phyloP scores from a whole-genome alignment of 1,140 invertebrate genomes.

The Drosophila eugracilis region DNA sequence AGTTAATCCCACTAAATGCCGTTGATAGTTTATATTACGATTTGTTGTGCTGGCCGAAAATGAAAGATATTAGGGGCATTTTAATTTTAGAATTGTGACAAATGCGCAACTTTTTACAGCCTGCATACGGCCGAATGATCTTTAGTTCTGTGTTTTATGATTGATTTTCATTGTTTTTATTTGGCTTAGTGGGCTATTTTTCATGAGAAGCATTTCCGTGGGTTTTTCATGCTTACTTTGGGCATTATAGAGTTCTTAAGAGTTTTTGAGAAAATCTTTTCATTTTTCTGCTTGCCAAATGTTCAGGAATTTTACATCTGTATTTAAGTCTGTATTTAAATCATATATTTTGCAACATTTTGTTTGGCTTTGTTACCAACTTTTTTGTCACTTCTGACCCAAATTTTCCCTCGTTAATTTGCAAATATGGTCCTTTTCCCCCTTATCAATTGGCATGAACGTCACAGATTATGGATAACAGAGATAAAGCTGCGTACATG shows the following conservation, averaged over 20 bases:
- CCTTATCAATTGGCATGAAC: constrained; percentile 30
- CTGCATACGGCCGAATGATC: constrained; percentile 37
- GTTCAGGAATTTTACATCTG: too few species aligned
- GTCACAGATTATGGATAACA: constrained; percentile 30
- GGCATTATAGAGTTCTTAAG: neutral
- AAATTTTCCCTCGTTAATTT: constrained; percentile 5
- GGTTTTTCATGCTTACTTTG: constrained; percentile 1
- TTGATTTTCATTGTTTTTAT: constrained; percentile 46
- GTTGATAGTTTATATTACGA: constrained; percentile 79
- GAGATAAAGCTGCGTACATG: constrained; percentile 27
- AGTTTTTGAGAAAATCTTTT: neutral
- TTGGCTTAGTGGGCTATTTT: constrained; percentile 15
- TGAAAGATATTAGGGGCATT: constrained; percentile 27
- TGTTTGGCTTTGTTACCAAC: too few species aligned
- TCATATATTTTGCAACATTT: too few species aligned
- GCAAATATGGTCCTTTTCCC: constrained; percentile 10
- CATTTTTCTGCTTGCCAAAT: too few species aligned
- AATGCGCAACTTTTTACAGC: constrained; percentile 48
- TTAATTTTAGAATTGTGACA: constrained; percentile 57
- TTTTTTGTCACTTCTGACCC: too few species aligned
- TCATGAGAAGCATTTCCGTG: neutral
- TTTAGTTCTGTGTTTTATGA: constrained; percentile 30
- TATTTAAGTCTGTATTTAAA: too few species aligned
- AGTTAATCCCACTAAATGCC: constrained; percentile 81
- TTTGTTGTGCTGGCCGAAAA: constrained; percentile 30